Base-by-base conservation (phyloP, 2,113 vertebrate genomes). In the Sterna hirundo region DNA sequence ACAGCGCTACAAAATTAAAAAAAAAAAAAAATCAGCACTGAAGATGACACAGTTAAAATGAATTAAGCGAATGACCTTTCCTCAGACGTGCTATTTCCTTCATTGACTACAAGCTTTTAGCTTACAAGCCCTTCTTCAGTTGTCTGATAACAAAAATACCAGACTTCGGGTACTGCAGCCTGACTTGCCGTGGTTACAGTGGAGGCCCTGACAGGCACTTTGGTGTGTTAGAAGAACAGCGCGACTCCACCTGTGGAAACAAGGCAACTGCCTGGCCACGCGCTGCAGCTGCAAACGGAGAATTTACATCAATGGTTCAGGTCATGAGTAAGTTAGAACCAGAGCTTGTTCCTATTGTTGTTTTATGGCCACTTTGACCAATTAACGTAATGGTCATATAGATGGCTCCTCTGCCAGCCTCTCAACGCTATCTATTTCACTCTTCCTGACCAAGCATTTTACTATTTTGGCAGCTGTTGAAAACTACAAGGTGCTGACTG, bases 1-100 rank as follows among this genome's bases (percentile, higher is more conserved):
- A 5, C 54, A 76, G 27, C 0, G 0, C 77, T 32, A 47, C 12
- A 74, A 32, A 72, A 72, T 16, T 76, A 14, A 1, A 75, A 71
- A 93, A 9, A 2, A 38, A 21, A 19, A 51, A 69, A 70, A 27
- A 54, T 9, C 29, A 79, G 51, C 26, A 61, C 16, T 21, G 16
- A 93, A 66, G 20, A 42, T 38, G 21, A 60, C 21, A 46, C 64
- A 77, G 32, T 55, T 49, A 72, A n/a, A 3, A 69, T 3, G 10
- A 95, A 88, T 32, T 4, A 70, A 88, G 15, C 25, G 84, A 74
- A 54, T n/a, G 0, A 70, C 32, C 40, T 75, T 66, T 52, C 18
- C 22, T 88, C 65, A 57, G 46, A 66, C 27, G 10, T 62, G 27
- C 36, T 62, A 29, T 82, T 81, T 77, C 32, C 55, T 69, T 91